These are phyloP conservation scores for Choristoneura rosaceana DNA, from an alignment of 2,888 invertebrate species.

Conservation along the genomic window DNA sequence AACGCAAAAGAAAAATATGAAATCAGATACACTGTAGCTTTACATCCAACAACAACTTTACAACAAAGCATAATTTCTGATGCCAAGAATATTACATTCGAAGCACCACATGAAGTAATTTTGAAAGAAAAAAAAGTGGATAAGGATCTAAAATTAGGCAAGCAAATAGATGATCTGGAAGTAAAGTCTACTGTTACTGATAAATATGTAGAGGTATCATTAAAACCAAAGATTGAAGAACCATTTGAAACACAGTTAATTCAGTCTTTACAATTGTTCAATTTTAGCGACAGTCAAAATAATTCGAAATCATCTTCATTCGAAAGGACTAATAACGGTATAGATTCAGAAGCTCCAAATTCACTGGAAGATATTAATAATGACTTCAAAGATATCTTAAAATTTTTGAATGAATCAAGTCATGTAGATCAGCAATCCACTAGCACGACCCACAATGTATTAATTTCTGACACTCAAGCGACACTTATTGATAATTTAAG, in stretches of 20 bases:
- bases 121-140: background rate
- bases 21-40: background rate
- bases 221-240: background rate
- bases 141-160: no score
- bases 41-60: background rate
- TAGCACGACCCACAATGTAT: background rate
- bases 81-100: background rate
- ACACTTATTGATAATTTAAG: background rate
- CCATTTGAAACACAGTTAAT: background rate
- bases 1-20: background rate
- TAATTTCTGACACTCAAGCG: background rate
- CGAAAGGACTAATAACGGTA: background rate
- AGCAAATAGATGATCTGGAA: background rate
- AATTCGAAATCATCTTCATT: background rate
- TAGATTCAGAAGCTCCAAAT: background rate
- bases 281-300: background rate
- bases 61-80: background rate
- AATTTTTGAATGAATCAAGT: background rate
- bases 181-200: background rate
- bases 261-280: background rate
- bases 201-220: background rate
- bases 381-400: background rate
- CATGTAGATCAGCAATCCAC: background rate
- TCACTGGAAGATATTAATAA: background rate
- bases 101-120: background rate